Base-by-base conservation (phyloP, 2,113 vertebrate genomes). In the Mormyrus iriodes region DNA sequence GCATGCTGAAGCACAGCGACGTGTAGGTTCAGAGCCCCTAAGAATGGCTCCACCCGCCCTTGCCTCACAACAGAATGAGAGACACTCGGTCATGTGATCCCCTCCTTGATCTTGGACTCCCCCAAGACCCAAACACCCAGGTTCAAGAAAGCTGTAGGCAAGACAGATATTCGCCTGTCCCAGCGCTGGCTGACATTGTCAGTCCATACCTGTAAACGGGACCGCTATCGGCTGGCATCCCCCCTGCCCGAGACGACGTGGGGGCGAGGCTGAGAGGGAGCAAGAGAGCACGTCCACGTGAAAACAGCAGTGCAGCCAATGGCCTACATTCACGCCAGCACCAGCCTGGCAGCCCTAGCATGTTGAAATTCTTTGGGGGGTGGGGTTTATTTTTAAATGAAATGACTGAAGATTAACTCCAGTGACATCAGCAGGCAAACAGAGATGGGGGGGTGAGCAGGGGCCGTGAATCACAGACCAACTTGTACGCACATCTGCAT, bases 311-410 rank as follows among this genome's bases (percentile, higher is more conserved):
- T 79, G 73, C 6, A 5, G 73, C 73, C 73, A 15, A 2, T 79
- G 73, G 35, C 73, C 73, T 79, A 79, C 39, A 79, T 79, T 79
- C 17, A 42, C 73, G 13, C 15, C 4, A 79, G 73, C 27, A 6
- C 73, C 73, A 79, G 15, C 35, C 15, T 42, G 73, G 73, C 35
- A 79, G 39, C 13, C 35, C 31, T 79, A 19, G 73, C 4, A 1
- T 31, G 69, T 17, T 4, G 73, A 69, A 31, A 69, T 69, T 79
- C 73, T 79, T 79, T 42, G 35, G 73, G 73, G 31, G 31, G 73
- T 39, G 87, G 44, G 58, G 31, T 73, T 88, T 88, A 88, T 88
- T 48, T 88, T 88, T 46, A 73, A 88, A 73, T 49, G 61, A 88
- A 88, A 76, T 88, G 65, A 88, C 46, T 44, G 65, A 73, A 88